Base-by-base conservation (phyloP, 2,888 invertebrate genomes). In the Erebia palarica region DNA sequence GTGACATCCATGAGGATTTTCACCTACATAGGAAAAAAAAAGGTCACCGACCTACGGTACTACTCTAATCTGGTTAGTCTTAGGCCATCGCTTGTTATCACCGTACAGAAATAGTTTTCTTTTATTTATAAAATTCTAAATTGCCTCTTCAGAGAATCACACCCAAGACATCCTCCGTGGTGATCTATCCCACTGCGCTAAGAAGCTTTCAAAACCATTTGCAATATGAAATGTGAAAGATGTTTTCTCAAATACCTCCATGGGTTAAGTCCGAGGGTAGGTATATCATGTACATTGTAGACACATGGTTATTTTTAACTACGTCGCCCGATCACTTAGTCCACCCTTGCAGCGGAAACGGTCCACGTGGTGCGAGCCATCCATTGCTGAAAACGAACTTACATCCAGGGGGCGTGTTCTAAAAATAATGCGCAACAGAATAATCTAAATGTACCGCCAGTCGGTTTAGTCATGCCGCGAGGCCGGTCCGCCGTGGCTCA, bases 361-460 rank as follows among this genome's bases (percentile, higher is more conserved):
- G 59, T 42, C 67, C 88, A 88, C 86, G 88, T 87, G 88, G 82
- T 80, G 77, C 63, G 47, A 76, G 78, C 81, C 78, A 76, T 76
- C 77, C 75, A 67, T 74, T 47, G 65, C 68, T 71, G 68, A 69
- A 72, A 71, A 82, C 77, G 65, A 58, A 14, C 78, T 82, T 80
- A 82, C 82, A 78, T 84, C 83, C 86, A 90, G 91, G 91, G 92
- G 92, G 92, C 92, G 92, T 90, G 84, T 85, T 91, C 92, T 92
- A 92, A 91, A 92, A 90, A 92, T 92, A 92, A 67, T 73, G 78
- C 80, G 80, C 79, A 77, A 80, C 81, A 80, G 83, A 82, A 83
- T 84, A 72, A 85, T 83, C 74, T 76, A 74, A 82, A 84, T 84
- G 85, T 82, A 82, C 81, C 79, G 80, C 77, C 80, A 80, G 83